Base-by-base conservation (phyloP, 2,113 vertebrate species). In the Malurus elegans region DNA sequence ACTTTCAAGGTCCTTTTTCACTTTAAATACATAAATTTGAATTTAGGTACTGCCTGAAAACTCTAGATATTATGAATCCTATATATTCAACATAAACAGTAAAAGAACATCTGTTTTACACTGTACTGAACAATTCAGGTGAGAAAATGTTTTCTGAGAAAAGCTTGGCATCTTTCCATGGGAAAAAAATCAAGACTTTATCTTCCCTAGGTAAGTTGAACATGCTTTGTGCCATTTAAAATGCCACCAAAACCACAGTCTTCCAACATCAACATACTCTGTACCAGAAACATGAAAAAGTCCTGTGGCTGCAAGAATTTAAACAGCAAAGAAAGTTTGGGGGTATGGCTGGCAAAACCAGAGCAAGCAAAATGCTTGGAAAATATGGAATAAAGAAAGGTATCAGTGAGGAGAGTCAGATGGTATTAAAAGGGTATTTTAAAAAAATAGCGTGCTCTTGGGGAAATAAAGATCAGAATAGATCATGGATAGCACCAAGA, bases 11-110 rank as follows among this genome's bases (percentile, higher is more conserved):
- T 80, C 48, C 89, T 92, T 91, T 90, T 94, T 86, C 86, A 78
- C 90, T 82, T 95, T 94, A 96, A 97, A 95, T 95, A 94, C 79
- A 97, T 94, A 91, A 38, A 97, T 97, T 92, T 97, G 84, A 94
- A 96, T 96, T 80, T 81, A 96, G 83, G 67, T 92, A 86, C 67
- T 89, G 56, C 67, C 90, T 93, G 70, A 90, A 94, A 94, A 73
- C 51, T 57, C 45, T 21, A 94, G 75, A 79, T 91, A 95, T 88
- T 92, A 93, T 44, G 86, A 95, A 67, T 79, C 61, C 71, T 96
- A 14, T 56, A 87, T 54, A 53, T 91, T 91, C 48, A 50, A 88
- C 64, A 92, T 72, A 83, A 93, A 74, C 69, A 64, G 72, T 86
- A 72, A 79, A 93, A 90, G 54, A 93, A 78, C 60, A 94, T 78